Conservation (phyloP, 2,113 vertebrate genomes). For the Progne subis region DNA sequence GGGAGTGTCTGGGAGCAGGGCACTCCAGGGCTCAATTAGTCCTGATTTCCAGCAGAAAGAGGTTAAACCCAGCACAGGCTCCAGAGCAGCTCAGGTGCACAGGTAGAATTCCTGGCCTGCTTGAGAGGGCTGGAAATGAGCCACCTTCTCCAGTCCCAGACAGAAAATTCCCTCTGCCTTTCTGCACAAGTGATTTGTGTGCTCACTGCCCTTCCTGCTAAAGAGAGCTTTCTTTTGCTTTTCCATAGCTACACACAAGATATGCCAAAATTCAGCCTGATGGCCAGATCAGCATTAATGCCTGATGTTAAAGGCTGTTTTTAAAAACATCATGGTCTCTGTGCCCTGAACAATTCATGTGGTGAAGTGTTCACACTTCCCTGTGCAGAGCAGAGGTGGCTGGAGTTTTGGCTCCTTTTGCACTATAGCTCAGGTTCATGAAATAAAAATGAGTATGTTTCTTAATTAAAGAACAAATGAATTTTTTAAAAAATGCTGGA, state of each 20-base stretch:
- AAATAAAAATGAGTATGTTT: slow-evolving; percentile 59
- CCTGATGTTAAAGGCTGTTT: neutral
- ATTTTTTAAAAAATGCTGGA: neutral
- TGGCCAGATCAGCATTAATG: neutral
- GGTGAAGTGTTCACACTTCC: neutral
- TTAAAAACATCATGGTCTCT: neutral
- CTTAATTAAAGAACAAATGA: slow-evolving; percentile 71
- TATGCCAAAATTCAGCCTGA: neutral
- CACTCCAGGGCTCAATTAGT: neutral
- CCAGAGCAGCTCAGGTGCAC: neutral
- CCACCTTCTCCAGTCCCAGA: neutral
- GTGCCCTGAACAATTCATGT: neutral
- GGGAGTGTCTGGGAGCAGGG: neutral
- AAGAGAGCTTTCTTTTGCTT: neutral
- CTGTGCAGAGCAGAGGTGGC: neutral
- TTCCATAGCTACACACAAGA: neutral
- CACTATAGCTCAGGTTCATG: slow-evolving; percentile 1
- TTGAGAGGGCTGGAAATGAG: neutral
- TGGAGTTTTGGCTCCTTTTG: slow-evolving; percentile 31
- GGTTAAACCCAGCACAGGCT: neutral
- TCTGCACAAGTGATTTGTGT: neutral
- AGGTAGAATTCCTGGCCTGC: neutral
- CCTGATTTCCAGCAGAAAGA: neutral
- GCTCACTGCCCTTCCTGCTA: neutral
- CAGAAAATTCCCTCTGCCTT: neutral